Base-by-base conservation (phyloP, 2,113 vertebrate species). In the Silurus glanis region DNA sequence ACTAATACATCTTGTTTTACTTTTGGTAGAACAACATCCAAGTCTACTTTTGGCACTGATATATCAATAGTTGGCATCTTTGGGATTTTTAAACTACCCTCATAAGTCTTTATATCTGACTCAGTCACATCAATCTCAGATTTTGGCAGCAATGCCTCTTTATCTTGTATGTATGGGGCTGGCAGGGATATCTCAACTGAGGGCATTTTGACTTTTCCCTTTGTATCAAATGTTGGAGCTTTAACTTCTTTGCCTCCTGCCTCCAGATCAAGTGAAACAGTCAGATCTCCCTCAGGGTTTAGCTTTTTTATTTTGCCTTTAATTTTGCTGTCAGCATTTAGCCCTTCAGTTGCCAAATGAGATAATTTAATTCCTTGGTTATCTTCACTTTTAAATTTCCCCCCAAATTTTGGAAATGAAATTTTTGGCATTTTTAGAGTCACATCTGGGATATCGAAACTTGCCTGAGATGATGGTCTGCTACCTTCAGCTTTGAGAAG, bases 371-470 rank as follows among this genome's bases (percentile, higher is more conserved):
- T 87, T 28, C 87, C 89, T 6, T 90, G 86, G 16, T 93, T 90
- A 16, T 91, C 91, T 80, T 84, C 75, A 80, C 83, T 89, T 85
- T 94, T 93, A 59, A 90, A 91, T 90, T 95, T 96, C 81, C 90
- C 90, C 51, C 94, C 94, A 85, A 97, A 95, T 89, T 93, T 93
- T 0, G 96, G 96, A 74, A 97, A 89, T 21, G 94, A 87, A 49
- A 96, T 95, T 90, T 94, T 95, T 10, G 95, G 92, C 19, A 91
- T 89, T 92, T 94, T 95, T 16, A 95, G 69, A 75, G 93, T 92
- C 28, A 95, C 51, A 85, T 94, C 84, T 0, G 94, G 95, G 25
- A 95, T 80, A 25, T 95, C 94, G 87, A 95, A 94, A 88, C 93
- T 95, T 6, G 91, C 88, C 8, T 92, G 92, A 5, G 95, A 94